Conservation (phyloP, 2,888 invertebrate species). For the Osmoderma eremita region DNA sequence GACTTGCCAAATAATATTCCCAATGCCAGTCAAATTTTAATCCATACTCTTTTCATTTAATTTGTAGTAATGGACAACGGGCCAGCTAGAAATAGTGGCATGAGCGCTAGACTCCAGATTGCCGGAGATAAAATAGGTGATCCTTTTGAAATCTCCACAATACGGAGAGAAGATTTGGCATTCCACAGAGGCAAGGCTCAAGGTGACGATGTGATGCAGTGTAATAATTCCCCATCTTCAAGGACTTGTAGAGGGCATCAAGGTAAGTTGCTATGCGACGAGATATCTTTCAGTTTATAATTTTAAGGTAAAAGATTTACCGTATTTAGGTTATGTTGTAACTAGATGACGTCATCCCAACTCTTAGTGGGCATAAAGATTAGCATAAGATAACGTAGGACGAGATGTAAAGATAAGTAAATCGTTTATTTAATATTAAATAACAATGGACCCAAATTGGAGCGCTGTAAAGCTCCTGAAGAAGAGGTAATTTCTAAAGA, state of each 20-base stretch:
- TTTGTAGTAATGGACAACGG: conserved; percentile 77
- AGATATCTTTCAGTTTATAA: too few species aligned
- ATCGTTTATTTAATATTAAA: too few species aligned
- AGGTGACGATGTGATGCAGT: conserved; percentile 87
- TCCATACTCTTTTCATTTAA: neutral
- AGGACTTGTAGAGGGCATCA: conserved; percentile 83
- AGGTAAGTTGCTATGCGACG: conserved; percentile 55
- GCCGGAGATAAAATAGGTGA: conserved; percentile 79
- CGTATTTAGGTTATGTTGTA: too few species aligned
- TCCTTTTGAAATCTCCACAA: conserved; percentile 81
- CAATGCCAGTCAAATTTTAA: neutral
- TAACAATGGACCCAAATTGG: too few species aligned
- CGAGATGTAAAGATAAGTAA: too few species aligned
- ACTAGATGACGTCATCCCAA: too few species aligned
- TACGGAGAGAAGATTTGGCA: conserved; percentile 79
- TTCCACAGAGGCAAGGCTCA: conserved; percentile 75
- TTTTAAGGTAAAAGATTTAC: too few species aligned
- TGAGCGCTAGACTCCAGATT: conserved; percentile 72
- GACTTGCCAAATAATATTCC: neutral
- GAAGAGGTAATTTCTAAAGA: too few species aligned
- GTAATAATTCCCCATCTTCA: conserved; percentile 74
- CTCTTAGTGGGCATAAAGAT: too few species aligned
- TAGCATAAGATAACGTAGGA: too few species aligned
- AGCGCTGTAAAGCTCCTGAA: too few species aligned
- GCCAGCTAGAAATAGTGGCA: conserved; percentile 70